Evolutionary conservation across 1,140 invertebrate species (phyloP).

Genomic region (Leptinotarsa defecta): DNA sequence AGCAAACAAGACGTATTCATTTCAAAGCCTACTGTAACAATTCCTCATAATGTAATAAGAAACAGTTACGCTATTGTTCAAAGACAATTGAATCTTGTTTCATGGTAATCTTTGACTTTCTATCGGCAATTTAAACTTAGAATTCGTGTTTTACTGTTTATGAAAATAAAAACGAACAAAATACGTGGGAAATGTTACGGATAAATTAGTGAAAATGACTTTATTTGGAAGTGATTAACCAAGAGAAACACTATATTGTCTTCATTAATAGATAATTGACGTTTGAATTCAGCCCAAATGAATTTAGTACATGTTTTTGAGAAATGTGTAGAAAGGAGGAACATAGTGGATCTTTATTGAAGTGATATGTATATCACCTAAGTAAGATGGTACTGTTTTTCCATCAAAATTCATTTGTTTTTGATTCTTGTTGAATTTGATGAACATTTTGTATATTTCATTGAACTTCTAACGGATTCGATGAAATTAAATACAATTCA

Average conservation of each 20-base stretch:
- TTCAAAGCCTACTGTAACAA: constrained; percentile 23
- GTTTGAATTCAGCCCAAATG: neutral
- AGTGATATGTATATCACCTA: too few relatives aligned
- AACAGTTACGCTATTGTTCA: constrained; percentile 27
- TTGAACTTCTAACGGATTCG: too few relatives aligned
- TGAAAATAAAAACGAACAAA: constrained; percentile 20
- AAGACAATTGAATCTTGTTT: constrained; percentile 27
- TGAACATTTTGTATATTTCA: too few relatives aligned
- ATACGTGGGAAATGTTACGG: constrained; percentile 26
- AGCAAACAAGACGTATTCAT: constrained; percentile 26
- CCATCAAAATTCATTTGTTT: too few relatives aligned
- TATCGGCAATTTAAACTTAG: constrained; percentile 23
- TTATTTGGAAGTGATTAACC: constrained; percentile 14
- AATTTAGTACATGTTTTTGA: too few relatives aligned
- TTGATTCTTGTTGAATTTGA: too few relatives aligned
- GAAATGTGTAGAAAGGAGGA: too few relatives aligned
- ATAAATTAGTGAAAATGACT: constrained; percentile 11
- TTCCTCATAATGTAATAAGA: constrained; percentile 21
- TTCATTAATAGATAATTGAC: neutral
- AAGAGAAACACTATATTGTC: neutral
- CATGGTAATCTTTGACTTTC: constrained; percentile 24
- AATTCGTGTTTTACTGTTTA: constrained; percentile 24
- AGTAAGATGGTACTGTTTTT: too few relatives aligned
- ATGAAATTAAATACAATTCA: too few relatives aligned
- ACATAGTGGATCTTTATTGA: too few relatives aligned